phyloP scores from a whole-genome alignment of 2,888 invertebrate species.

The Corythucha ciliata region DNA sequence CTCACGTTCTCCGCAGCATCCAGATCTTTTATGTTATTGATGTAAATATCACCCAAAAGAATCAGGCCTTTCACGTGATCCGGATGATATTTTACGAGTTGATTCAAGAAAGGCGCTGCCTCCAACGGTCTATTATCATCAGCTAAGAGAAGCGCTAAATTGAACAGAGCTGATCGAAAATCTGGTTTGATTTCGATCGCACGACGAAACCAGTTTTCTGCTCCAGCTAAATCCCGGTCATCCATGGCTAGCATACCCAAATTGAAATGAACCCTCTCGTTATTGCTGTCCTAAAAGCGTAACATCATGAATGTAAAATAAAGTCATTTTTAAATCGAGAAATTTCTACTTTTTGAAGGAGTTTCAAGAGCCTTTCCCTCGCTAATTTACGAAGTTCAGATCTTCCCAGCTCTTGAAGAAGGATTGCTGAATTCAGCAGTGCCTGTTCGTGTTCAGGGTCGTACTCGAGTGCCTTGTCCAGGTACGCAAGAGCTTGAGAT shows the following conservation, averaged over 20 bases:
- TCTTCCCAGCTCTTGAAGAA: constrained; percentile 81
- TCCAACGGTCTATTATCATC: constrained; percentile 81
- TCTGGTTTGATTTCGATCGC: constrained; percentile 80
- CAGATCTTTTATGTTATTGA: constrained; percentile 87
- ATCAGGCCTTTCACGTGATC: constrained; percentile 92
- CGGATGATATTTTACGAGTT: constrained; percentile 80
- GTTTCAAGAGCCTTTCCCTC: constrained; percentile 66
- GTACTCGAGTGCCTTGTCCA: constrained; percentile 84
- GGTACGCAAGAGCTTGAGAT: constrained; percentile 78
- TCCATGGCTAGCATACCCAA: constrained; percentile 96
- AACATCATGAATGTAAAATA: constrained; percentile 7
- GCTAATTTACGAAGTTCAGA: constrained; percentile 70
- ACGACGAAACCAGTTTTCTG: constrained; percentile 83
- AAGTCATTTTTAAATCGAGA: too few species aligned
- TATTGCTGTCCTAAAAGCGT: constrained; percentile 54
- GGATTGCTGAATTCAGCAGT: constrained; percentile 85
- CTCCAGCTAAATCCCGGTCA: constrained; percentile 75
- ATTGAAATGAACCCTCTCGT: constrained; percentile 90
- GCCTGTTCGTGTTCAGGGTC: constrained; percentile 94
- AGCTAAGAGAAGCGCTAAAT: constrained; percentile 79
- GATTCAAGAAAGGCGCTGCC: constrained; percentile 84
- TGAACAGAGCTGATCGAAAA: constrained; percentile 89
- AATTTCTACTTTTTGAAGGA: constrained; percentile 54
- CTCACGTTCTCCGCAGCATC: constrained; percentile 87
- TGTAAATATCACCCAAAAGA: constrained; percentile 88